Evolutionary conservation across 2,888 invertebrate species (phyloP).

Genomic region (Netelia virgata): DNA sequence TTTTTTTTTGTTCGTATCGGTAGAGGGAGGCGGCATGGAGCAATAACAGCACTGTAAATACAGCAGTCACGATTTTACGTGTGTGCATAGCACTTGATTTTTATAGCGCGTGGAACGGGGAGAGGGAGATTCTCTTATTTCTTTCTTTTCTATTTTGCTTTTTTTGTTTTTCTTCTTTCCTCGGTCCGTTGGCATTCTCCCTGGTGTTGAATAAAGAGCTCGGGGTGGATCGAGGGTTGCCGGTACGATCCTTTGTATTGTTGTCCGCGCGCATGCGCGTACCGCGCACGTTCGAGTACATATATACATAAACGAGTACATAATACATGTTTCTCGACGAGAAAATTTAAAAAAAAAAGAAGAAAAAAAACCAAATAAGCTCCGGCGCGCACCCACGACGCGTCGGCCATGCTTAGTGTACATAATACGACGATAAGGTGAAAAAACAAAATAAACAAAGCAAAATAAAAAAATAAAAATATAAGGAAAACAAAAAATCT

Average conservation of each 20-base stretch:
- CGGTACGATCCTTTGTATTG: constrained; percentile 63
- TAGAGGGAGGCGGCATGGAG: constrained; percentile 70
- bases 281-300: constrained; percentile 31
- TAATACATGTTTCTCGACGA: constrained; percentile 53
- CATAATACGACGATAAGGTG: constrained; percentile 66
- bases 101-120: constrained; percentile 62
- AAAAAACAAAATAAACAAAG: no score
- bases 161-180: constrained; percentile 46
- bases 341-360: constrained; percentile 2
- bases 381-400: constrained; percentile 35
- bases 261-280: constrained; percentile 54
- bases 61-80: constrained; percentile 78
- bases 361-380: constrained; percentile 2
- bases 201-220: constrained; percentile 67
- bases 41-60: constrained; percentile 84
- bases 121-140: constrained; percentile 21
- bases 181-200: constrained; percentile 57
- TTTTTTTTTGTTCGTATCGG: constrained; percentile 60
- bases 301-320: no score
- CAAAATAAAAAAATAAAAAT: no score
- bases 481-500: not conserved
- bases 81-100: constrained; percentile 83
- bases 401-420: constrained; percentile 59
- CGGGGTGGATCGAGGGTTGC: constrained; percentile 55
- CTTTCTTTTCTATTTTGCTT: constrained; percentile 34